Evolutionary conservation across 2,797 vertebrate genomes (phyloP).

Genomic region (Lithobates pipiens): DNA sequence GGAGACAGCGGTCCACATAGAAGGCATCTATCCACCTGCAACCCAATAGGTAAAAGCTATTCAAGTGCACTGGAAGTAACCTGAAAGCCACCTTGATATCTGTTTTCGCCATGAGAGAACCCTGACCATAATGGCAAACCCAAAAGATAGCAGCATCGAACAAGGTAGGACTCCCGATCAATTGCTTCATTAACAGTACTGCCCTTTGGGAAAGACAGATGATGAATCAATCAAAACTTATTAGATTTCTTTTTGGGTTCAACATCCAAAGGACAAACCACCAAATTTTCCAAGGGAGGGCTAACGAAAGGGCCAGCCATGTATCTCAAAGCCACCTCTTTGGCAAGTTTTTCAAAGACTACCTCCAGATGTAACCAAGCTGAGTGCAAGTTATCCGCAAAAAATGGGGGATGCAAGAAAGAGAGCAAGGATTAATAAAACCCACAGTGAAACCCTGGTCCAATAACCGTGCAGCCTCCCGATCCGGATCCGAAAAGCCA

Average conservation of each 20-base stretch:
- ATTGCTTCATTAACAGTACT: not conserved
- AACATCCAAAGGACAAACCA: not conserved
- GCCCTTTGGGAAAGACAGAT: not conserved
- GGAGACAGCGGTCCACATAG: too few species aligned
- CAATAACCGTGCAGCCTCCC: not conserved
- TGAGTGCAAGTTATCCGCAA: not conserved
- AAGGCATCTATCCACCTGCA: too few species aligned
- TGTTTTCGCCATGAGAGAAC: too few species aligned
- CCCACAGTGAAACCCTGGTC: rapidly evolving
- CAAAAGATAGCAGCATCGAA: not conserved
- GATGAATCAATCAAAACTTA: too few species aligned
- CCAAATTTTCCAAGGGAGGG: not conserved
- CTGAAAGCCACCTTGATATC: too few species aligned
- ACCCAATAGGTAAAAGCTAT: too few species aligned
- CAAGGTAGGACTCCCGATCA: not conserved
- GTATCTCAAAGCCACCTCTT: not conserved
- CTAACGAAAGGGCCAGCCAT: not conserved
- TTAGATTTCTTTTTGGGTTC: not conserved
- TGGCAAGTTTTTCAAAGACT: not conserved
- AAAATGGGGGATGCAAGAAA: too few species aligned
- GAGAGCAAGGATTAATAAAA: not conserved
- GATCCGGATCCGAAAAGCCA: not conserved
- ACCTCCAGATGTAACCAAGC: not conserved
- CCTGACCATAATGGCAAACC: too few species aligned
- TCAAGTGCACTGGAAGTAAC: too few species aligned